Base-by-base conservation (phyloP, 2,113 vertebrate species). In the Pyxicephalus adspersus region DNA sequence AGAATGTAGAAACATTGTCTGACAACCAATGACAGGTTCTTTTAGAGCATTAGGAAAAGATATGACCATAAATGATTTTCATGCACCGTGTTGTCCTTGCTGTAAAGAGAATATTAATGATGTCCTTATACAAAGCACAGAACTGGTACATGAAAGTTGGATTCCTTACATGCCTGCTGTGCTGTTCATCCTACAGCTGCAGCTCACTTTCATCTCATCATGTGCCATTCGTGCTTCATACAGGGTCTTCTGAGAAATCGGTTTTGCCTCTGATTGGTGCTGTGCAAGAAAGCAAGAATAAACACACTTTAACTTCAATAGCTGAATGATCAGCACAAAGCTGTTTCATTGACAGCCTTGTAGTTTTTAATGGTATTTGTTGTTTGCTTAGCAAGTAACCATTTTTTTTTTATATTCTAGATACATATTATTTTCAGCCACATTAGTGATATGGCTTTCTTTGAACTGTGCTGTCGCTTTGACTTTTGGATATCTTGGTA, bases 161-260 rank as follows among this genome's bases (percentile, higher is more conserved):
- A 45, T 45, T 31, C 18, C 8, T 5, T 5, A 23, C 11, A 52
- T n/a, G 61, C 23, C 61, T 77, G 61, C 61, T 64, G 45, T 54
- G 45, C 11, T 15, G 28, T 74, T 54, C 71, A 34, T 70, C 51
- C 67, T 70, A 2, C 17, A 34, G 28, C 28, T 58, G 55, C 71
- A 1, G 8, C 57, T 3, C 9, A 17, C 64, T 51, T 70, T 79
- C n/a, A 60, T 70, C 65, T 70, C 31, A 19, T 79, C 52, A 50
- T 61, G 28, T 22, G 7, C 29, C 77, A 70, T 61, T 79, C 34
- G 70, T 45, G 57, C n/a, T 67, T 78, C 61, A 78, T 50, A 67
- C 3, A 13, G 45, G 16, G 52, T 38, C 65, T 79, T 34, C 52
- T 68, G 77, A 79, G 65, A 61, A 19, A 68, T 68, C 2, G 25